Evolutionary conservation across 1,140 invertebrate species (phyloP), one percentile per base, ranked within the genome.

Genomic region (Hylyphantes graminicola): DNA sequence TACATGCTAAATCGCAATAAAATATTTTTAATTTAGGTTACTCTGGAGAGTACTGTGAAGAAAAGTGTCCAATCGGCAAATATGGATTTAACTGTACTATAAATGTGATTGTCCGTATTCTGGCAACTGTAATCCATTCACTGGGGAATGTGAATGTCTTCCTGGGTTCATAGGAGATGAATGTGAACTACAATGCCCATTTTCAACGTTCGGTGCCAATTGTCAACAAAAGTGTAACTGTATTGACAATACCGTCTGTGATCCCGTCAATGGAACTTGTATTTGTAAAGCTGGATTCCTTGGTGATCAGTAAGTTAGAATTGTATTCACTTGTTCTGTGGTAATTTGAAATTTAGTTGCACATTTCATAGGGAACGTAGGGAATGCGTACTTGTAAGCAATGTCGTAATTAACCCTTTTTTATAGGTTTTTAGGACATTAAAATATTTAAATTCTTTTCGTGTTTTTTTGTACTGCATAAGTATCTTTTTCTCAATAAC

Each of bases 231-330:
- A 90, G 0, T 98, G 96, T 88, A 90, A 93, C 63, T 98, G 97
- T 89, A 92, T 94, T 88, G 96, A 98, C 89, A 94, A 93, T 86
- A 96, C 94, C 12, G 93, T 93, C 87, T 98, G 97, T 89, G 94
- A 95, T 65, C 94, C 95, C 0, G 88, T 94, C 9, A 94, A 94
- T 88, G 97, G 97, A 74, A 93, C 86, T 19, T 91, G 91, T 80
- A 85, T 87, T 17, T 88, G 88, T 73, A 68, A 51, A 48, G 64
- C 86, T 12, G 85, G 86, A 4, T 86, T 73, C 21, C 17, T 10
- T 19, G 86, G 86, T 63, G 87, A 91, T 21, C 57, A 54, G 86
- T 86, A 61, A 85, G 90, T 87, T 2, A 6, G 7, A 15, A 13
- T 59, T 61, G 35, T 35, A 35, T 35, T 35, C 1, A 35, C 35